These are phyloP conservation scores for Falcunculus frontatus DNA, from an alignment of 2,113 vertebrate genomes.

Conservation along the genomic window DNA sequence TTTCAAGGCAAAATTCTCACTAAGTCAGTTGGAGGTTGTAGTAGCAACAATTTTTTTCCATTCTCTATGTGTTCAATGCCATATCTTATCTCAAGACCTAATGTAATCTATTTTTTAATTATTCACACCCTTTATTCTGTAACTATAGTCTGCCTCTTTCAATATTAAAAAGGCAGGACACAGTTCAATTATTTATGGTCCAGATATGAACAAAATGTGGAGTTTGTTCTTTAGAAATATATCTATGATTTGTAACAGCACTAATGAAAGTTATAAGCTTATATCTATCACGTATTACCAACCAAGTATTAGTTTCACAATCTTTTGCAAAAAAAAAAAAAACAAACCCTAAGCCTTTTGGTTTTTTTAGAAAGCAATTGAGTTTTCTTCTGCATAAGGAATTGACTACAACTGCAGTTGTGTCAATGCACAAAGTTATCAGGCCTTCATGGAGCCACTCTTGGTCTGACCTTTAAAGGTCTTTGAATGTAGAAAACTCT, in stretches of 20 bases:
- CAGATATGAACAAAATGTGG: not conserved
- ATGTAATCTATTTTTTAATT: not conserved
- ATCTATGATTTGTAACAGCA: not conserved
- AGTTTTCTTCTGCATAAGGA: not conserved
- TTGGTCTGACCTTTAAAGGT: not conserved
- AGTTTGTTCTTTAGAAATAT: not conserved
- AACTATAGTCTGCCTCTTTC: not conserved
- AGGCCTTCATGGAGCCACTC: not conserved
- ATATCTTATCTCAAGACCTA: not conserved
- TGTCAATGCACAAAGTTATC: not conserved
- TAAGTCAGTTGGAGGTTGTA: not conserved
- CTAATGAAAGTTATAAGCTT: not conserved
- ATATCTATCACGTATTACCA: not conserved
- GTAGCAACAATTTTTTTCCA: not conserved
- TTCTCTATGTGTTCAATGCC: not conserved
- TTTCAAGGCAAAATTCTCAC: not conserved
- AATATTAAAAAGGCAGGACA: not conserved
- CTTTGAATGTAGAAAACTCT: not conserved
- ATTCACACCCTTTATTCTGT: not conserved
- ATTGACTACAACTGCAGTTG: not conserved
- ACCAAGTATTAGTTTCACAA: not conserved
- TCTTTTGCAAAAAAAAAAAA: not conserved
- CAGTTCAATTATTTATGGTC: slow-evolving; percentile 7
- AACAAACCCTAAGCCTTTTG: not conserved
- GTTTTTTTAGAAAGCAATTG: not conserved